These are phyloP conservation scores for Trichopoda pennipes DNA, from an alignment of 2,888 invertebrate species.

Conservation along the genomic window DNA sequence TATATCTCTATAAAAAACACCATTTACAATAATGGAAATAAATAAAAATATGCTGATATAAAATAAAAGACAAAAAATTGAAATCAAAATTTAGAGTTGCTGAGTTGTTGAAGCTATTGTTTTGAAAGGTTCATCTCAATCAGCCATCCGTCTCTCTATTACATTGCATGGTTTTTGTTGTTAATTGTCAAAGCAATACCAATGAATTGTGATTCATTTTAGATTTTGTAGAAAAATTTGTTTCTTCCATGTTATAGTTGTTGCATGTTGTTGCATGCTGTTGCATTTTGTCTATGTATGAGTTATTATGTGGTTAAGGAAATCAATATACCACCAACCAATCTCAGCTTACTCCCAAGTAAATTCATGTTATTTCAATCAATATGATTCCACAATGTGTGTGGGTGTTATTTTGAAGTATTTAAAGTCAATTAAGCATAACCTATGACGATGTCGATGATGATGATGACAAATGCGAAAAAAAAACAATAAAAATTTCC, in stretches of 20 bases:
- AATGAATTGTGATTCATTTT: conserved; percentile 66
- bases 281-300: not conserved
- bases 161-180: conserved; percentile 51
- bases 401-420: conserved; percentile 67
- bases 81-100: conserved; percentile 46
- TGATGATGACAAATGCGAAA: not conserved
- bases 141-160: not conserved
- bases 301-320: conserved; percentile 50
- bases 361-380: conserved; percentile 52
- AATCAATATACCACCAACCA: conserved; percentile 64
- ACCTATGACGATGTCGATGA: conserved; percentile 55
- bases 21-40: no score
- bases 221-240: conserved; percentile 65
- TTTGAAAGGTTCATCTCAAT: conserved; percentile 50
- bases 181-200: conserved; percentile 68
- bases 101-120: conserved; percentile 60
- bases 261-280: conserved; percentile 20
- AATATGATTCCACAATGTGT: conserved; percentile 54
- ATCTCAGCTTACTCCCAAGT: conserved; percentile 12
- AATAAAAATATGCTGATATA: no score
- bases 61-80: conserved; percentile 22
- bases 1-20: no score
- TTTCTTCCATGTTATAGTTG: conserved; percentile 57
- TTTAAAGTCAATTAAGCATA: conserved; percentile 68
- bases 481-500: conserved; percentile 3